Base-by-base conservation (phyloP, 2,797 vertebrate species). In the Smutsia gigantea region DNA sequence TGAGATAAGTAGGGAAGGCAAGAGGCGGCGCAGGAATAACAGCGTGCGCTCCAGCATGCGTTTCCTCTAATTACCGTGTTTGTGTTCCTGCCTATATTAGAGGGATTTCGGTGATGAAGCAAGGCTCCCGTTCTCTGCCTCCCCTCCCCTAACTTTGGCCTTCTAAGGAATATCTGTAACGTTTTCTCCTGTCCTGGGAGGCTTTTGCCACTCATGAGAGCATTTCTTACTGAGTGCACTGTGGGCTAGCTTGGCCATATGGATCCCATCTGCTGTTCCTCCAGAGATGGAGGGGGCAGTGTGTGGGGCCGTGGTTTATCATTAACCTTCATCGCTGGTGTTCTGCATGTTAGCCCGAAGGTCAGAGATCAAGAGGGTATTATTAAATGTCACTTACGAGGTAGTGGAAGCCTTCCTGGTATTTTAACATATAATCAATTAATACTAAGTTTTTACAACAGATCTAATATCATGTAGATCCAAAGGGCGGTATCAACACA, bases 11-110 rank as follows among this genome's bases (percentile, higher is more conserved):
- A 63, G 57, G 25, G 18, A 69, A 69, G 78, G 85, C 59, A 78
- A 81, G 69, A 96, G 91, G 66, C 59, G 19, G 90, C 25, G 31
- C 12, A 37, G 74, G 66, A 84, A 75, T 53, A 71, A 81, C 69
- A 84, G 18, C 72, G 39, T 71, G 57, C 63, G 8, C 57, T 85
- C 19, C 10, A 68, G 66, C 74, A 19, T 74, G 68, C 19, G 34
- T 75, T 85, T 92, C 71, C 92, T 90, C 69, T 93, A 78, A 95
- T 94, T 78, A 92, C 27, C 49, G 7, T 29, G 53, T 61, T 78
- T 59, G 39, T 71, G 69, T 85, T 68, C 84, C 53, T 55, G 71
- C 39, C 78, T 31, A 1, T 75, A 23, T 7, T 78, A 93, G 29
- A 90, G 72, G 11, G 4, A 81, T 68, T 95, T 97, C 92, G 71